Evolutionary conservation across 2,797 vertebrate genomes (phyloP), one percentile per base, ranked within the genome.

Genomic region (Geotrypetes seraphini): DNA sequence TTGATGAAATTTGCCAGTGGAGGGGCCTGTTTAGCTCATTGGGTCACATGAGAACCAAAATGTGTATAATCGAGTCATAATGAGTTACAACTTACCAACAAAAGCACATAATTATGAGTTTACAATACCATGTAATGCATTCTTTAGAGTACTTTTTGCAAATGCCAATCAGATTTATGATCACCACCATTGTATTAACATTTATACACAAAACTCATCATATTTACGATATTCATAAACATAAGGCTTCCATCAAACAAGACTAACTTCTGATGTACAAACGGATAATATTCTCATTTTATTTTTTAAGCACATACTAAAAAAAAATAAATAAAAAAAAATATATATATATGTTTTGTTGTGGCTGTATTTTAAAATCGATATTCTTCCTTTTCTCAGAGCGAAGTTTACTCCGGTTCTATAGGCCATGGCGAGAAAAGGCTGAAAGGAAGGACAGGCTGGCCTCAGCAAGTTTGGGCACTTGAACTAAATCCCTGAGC

Each of bases 391-490:
- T n/a, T n/a, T n/a, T n/a, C n/a, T 31, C 86, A 85, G 73, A 73
- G 68, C 16, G 90, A 92, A 51, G 79, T 69, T 30, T 83, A 80
- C 36, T 84, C 77, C 62, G 83, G 85, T 16, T 59, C 83, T 16
- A 54, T 80, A 47, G 80, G 76, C 22, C 68, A 73, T 23, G 85
- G 78, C 19, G 79, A 92, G 74, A 96, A 95, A 81, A 89, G 86
- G 71, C 78, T 81, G 55, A 95, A 92, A 57, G 92, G 91, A 57
- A 78, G 92, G 63, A 94, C 92, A 36, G 91, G 92, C 16, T 96
- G 92, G 92, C 91, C 92, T 15, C 92, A 96, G 82, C 92, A 96
- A 75, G 92, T 94, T 65, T 96, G 91, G 92, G 92, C 92, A 44
- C 76, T 96, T 78, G 92, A 96, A 74, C 73, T 96, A 47, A 93